Conservation (phyloP, 2,888 invertebrate genomes). For the Caenorhabditis imperialis region DNA sequence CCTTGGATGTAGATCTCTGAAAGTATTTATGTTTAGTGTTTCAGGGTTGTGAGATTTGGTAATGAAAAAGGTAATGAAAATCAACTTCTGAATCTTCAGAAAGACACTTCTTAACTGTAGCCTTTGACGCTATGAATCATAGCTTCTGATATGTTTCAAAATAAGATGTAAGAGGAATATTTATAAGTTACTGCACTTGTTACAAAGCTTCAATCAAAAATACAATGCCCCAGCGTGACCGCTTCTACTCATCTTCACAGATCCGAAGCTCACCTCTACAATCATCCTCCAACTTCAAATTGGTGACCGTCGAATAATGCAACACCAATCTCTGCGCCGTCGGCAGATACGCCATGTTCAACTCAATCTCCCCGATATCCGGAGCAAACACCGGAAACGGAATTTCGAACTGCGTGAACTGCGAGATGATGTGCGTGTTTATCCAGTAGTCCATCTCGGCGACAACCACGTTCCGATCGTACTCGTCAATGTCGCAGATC, state of each 20-base stretch:
- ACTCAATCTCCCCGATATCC: conserved; percentile 61
- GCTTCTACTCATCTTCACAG: no score
- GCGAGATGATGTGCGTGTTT: conserved; percentile 40
- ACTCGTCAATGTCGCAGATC: conserved; percentile 59
- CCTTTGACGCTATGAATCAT: no score
- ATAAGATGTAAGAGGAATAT: no score
- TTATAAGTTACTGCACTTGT: no score
- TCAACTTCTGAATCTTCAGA: no score
- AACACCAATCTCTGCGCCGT: conserved; percentile 49
- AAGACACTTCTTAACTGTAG: no score
- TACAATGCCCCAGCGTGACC: no score
- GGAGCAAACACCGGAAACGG: conserved; percentile 52
- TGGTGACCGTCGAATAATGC: conserved; percentile 49
- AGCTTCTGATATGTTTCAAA: no score
- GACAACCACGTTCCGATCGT: conserved; percentile 53
- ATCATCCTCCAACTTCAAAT: conserved; percentile 47
- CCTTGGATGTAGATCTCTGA: conserved; percentile 41
- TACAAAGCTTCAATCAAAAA: no score
- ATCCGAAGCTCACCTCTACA: conserved; percentile 23
- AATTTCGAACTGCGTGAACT: conserved; percentile 55
- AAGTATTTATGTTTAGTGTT: neutral
- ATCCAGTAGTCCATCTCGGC: conserved; percentile 62
- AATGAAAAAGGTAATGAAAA: no score
- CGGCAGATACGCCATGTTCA: conserved; percentile 57
- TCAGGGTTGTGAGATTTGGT: no score